Evolutionary conservation across 2,888 invertebrate genomes (phyloP), one percentile per base, ranked within the genome.

Genomic region (Ormyrus pomaceus): DNA sequence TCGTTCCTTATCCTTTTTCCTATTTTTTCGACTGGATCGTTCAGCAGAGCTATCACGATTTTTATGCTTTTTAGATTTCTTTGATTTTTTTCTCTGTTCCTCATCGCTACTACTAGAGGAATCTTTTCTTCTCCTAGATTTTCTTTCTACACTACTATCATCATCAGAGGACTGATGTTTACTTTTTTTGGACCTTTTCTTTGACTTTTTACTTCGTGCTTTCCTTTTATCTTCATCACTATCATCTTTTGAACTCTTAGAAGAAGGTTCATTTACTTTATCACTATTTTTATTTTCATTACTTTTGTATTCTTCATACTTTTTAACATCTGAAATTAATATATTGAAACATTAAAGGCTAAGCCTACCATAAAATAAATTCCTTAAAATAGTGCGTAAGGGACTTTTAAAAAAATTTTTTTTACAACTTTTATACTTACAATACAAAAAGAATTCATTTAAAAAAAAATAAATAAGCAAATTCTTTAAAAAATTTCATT

Each of bases 281-380:
- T 77, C 71, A n/a, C 34, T 34, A 34, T 75, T 71, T 58, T 64
- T 76, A 64, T 48, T 66, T 51, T 93, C 92, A 68, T 90, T 92
- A 83, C 89, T 92, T 85, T 94, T 95, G 86, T 95, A 95, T 85
- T 95, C 93, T 84, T 95, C 94, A 87, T 93, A 96, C 83, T 94
- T 94, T 53, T 92, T 93, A 4, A 94, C 92, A 91, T 96, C 96
- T 96, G 87, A 72, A 92, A 91, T 87, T 71, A 87, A 84, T 85
- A 83, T 59, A 84, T 76, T 79, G 83, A 65, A 85, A 87, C 84
- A 87, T 87, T 86, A 87, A 88, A 87, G 76, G 84, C 86, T 86
- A 86, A 84, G 85, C 83, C 64, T 85, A 81, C 83, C 69, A 82
- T 81, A 76, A 80, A 73, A 77, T 75, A 51, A 48, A 59, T 78